phyloP scores from a whole-genome alignment of 2,888 invertebrate species.

The Liposcelis brunnea region DNA sequence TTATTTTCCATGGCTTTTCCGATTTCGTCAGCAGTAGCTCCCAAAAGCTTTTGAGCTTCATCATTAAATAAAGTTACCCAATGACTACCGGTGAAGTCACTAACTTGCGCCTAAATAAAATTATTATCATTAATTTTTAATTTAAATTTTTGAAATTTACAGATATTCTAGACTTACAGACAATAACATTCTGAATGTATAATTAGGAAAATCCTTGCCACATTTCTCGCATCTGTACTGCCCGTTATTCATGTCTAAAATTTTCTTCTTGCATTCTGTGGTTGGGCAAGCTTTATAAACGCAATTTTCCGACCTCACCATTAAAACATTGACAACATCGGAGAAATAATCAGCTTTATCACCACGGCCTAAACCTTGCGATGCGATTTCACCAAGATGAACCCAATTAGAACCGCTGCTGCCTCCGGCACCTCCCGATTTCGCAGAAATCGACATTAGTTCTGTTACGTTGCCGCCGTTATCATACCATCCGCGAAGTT shows the following conservation, averaged over 20 bases:
- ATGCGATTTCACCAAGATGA: background rate
- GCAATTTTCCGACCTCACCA: conserved; percentile 64
- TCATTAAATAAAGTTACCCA: conserved; percentile 88
- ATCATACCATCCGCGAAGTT: conserved; percentile 83
- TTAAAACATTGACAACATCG: conserved; percentile 57
- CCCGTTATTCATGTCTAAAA: conserved; percentile 74
- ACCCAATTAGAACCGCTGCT: conserved; percentile 7
- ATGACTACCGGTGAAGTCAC: conserved; percentile 71
- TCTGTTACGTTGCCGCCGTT: conserved; percentile 41
- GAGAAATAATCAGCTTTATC: conserved; percentile 73
- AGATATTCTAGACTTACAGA: conserved; percentile 39
- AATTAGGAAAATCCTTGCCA: conserved; percentile 62
- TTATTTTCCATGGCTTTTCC: conserved; percentile 50
- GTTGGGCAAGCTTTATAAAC: conserved; percentile 84
- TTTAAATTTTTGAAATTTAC: conserved; percentile 4
- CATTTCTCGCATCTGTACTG: conserved; percentile 93
- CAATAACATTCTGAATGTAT: conserved; percentile 68
- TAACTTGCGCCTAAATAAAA: conserved; percentile 52
- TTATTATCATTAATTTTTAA: conserved; percentile 11
- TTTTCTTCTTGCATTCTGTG: conserved; percentile 86
- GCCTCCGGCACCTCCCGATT: conserved; percentile 17
- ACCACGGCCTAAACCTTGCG: conserved; percentile 46
- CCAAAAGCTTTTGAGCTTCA: conserved; percentile 59
- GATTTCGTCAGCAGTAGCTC: conserved; percentile 51
- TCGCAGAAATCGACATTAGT: conserved; percentile 37